Evolutionary conservation across 1,140 invertebrate species (phyloP).

Genomic region (Drosophila neocordata): DNA sequence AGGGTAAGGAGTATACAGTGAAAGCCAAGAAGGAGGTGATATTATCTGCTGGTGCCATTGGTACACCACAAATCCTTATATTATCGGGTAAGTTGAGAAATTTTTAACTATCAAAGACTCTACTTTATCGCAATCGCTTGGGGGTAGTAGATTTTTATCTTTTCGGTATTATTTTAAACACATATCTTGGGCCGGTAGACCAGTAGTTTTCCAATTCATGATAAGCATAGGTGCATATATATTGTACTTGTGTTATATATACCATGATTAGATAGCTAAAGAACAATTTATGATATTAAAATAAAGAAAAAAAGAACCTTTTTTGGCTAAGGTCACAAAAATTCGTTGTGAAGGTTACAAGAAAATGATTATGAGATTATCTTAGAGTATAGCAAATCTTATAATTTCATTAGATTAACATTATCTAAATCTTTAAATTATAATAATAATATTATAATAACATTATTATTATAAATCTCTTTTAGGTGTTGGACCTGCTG

Average conservation of each 20-base stretch:
- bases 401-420: no score
- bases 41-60: slow-evolving; percentile 84
- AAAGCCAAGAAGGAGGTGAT: slow-evolving; percentile 82
- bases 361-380: no score
- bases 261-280: slow-evolving; percentile 35
- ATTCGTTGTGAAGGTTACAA: neutral
- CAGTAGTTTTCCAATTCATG: neutral
- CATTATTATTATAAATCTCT: neutral
- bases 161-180: neutral
- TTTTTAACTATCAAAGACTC: no score
- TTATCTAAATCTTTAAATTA: no score
- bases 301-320: neutral
- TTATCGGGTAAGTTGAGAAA: slow-evolving; percentile 63
- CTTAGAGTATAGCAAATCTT: no score
- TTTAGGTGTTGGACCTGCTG: slow-evolving; percentile 82
- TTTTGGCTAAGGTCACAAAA: neutral
- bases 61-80: slow-evolving; percentile 87
- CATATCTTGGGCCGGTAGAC: neutral
- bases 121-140: neutral
- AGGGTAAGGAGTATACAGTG: slow-evolving; percentile 76
- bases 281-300: slow-evolving; percentile 15
- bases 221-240: neutral
- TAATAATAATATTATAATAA: no score
- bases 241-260: neutral
- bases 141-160: neutral